These are phyloP conservation scores for Tetrao urogallus DNA, from an alignment of 2,113 vertebrate species.

Conservation along the genomic window DNA sequence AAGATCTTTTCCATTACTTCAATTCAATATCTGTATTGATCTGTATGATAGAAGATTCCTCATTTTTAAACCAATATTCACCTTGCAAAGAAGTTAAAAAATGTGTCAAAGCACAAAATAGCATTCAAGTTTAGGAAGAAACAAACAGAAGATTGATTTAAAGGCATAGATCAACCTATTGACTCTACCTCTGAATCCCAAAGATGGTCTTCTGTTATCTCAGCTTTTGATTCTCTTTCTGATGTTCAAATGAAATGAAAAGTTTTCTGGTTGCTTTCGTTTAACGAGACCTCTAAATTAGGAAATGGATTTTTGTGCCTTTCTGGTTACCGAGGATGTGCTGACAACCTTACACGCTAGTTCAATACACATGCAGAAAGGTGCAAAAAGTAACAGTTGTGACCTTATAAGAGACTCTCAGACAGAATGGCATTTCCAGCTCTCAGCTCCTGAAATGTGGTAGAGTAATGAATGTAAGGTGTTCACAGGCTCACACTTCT, in stretches of 20 bases:
- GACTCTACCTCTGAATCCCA: neutral
- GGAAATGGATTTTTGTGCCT: neutral
- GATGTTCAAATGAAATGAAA: neutral
- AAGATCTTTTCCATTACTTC: constrained; percentile 20
- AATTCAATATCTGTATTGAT: neutral
- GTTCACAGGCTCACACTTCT: neutral
- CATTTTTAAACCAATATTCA: neutral
- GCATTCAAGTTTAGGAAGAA: neutral
- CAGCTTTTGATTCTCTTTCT: neutral
- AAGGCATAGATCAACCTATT: neutral
- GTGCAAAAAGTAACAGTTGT: neutral
- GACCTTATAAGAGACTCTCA: neutral
- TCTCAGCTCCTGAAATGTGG: neutral
- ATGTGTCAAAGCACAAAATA: neutral
- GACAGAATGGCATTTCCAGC: neutral
- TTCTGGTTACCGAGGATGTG: neutral
- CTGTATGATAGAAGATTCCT: neutral
- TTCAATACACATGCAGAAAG: neutral
- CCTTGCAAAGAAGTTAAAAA: constrained; percentile 13
- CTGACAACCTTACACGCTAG: neutral
- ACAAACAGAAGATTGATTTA: neutral
- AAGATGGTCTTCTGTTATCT: neutral
- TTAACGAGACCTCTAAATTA: neutral
- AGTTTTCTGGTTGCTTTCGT: neutral
- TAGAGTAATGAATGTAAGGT: neutral